Percentiles rank a stretch among this genome's conserved stretches.
Evolutionary conservation across 2,888 invertebrate genomes (phyloP).

Genomic region (Clivina fossor): DNA sequence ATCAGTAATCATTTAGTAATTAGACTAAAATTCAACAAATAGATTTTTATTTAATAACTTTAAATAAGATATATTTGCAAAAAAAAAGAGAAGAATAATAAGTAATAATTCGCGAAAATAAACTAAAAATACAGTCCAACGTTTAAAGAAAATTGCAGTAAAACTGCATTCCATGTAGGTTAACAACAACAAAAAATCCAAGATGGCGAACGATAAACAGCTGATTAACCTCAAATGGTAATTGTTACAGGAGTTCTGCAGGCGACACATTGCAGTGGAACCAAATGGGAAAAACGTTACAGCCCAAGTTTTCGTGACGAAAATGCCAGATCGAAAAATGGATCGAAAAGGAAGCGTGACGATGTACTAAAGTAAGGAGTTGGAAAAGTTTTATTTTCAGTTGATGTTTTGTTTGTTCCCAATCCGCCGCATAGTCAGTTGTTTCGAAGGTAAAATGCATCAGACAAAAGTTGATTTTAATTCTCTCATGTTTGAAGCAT

Average conservation of each 20-base stretch:
- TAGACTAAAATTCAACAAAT: too few relatives aligned
- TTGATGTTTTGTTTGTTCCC: too few relatives aligned
- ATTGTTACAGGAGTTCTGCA: constrained; percentile 88
- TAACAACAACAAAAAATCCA: constrained; percentile 17
- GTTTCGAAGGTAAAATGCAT: not conserved
- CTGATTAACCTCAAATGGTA: constrained; percentile 47
- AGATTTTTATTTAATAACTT: not conserved
- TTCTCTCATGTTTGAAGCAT: not conserved
- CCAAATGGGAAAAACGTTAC: constrained; percentile 82
- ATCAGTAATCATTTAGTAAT: too few relatives aligned
- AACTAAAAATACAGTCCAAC: constrained; percentile 9
- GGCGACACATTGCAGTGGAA: constrained; percentile 78
- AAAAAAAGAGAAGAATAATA: constrained; percentile 1
- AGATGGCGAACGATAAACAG: constrained; percentile 21
- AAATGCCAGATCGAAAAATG: constrained; percentile 66
- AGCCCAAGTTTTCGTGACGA: constrained; percentile 86
- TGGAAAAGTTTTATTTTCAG: too few relatives aligned
- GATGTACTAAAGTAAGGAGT: constrained; percentile 78
- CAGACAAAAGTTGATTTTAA: too few relatives aligned
- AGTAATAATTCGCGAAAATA: not conserved
- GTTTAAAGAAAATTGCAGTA: too few relatives aligned
- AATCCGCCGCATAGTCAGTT: not conserved
- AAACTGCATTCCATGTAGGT: constrained; percentile 20
- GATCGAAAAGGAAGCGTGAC: constrained; percentile 79
- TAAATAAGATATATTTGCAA: not conserved